A percentile compares a stretch with the other conserved stretches of the same genome.
Evolutionary conservation across 2,113 vertebrate genomes (phyloP).

Genomic region (Micromys minutus): DNA sequence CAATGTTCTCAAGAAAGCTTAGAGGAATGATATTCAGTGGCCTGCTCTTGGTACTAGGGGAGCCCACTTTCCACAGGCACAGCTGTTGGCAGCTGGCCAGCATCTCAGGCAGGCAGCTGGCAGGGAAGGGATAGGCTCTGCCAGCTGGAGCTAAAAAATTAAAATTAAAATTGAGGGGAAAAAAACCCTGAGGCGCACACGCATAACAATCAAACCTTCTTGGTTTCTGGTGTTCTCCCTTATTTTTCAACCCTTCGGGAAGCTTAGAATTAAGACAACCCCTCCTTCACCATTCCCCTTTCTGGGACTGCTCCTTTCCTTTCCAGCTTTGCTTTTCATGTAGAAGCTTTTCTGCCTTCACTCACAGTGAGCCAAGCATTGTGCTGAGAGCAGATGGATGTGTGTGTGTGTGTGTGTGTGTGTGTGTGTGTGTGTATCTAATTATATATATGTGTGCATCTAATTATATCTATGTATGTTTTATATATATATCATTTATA

Average conservation of each 20-base stretch:
- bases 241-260: neutral
- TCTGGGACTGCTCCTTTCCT: neutral
- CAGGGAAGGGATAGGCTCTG: conserved; percentile 63
- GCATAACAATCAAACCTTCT: conserved; percentile 68
- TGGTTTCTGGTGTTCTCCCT: conserved; percentile 11
- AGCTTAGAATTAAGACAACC: neutral
- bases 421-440: neutral
- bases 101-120: conserved; percentile 73
- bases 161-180: conserved; percentile 74
- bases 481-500: neutral
- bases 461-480: neutral
- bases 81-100: conserved; percentile 71
- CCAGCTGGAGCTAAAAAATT: conserved; percentile 78
- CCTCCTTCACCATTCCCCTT: neutral
- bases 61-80: conserved; percentile 51
- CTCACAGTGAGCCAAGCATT: neutral
- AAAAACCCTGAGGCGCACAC: conserved; percentile 59
- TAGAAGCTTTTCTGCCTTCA: neutral
- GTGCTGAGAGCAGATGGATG: neutral
- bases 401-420: neutral
- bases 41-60: neutral
- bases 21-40: conserved; percentile 12
- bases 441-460: neutral
- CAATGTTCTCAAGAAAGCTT: conserved; percentile 25
- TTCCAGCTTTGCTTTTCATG: neutral